Conservation (phyloP, 2,113 vertebrate genomes). For the Emberiza fucata region DNA sequence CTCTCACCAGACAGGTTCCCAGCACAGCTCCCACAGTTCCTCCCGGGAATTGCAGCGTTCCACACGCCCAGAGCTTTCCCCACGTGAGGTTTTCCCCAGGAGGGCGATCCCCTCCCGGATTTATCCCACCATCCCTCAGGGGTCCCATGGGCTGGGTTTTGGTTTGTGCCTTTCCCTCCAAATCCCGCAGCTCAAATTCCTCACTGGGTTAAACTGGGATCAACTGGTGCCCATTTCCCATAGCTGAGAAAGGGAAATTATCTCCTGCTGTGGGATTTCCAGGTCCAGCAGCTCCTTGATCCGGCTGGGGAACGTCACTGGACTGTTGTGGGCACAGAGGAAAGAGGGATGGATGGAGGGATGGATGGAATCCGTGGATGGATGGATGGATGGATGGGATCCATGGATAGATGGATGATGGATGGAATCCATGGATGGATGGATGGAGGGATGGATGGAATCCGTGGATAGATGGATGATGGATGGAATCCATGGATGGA, state of each 20-base stretch:
- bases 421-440: not conserved
- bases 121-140: not conserved
- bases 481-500: not conserved
- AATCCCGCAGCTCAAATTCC: not conserved
- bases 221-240: rapidly evolving
- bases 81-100: not conserved
- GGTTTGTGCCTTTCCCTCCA: not conserved
- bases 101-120: rapidly evolving
- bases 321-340: rapidly evolving
- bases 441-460: no score
- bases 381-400: not conserved
- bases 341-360: not conserved
- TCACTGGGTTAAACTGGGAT: not conserved
- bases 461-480: not conserved
- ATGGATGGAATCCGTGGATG: no score
- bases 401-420: no score
- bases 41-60: rapidly evolving
- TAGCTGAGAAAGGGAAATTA: not conserved
- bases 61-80: not conserved
- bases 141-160: not conserved
- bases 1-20: not conserved
- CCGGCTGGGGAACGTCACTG: rapidly evolving
- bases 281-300: not conserved
- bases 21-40: not conserved
- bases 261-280: not conserved